Evolutionary conservation across 2,888 invertebrate genomes (phyloP).

Genomic region (Gnatocerus cornutus): DNA sequence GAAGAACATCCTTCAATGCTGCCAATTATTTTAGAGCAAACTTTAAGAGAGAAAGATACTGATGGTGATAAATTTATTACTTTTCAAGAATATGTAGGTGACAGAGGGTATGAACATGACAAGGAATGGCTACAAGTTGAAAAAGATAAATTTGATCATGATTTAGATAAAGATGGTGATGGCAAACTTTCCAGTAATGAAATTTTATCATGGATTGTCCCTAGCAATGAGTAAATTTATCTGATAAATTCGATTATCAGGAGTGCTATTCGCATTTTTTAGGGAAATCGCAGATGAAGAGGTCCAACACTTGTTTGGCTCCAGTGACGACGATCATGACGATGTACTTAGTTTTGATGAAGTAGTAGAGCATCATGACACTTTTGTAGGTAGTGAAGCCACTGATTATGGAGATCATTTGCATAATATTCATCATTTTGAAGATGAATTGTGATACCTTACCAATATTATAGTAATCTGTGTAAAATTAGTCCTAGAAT

Average conservation of each 20-base stretch:
- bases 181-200: constrained; percentile 86
- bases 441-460: constrained; percentile 82
- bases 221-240: constrained; percentile 85
- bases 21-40: constrained; percentile 84
- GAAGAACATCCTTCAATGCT: constrained; percentile 94
- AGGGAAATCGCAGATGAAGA: constrained; percentile 93
- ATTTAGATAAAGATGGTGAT: constrained; percentile 89
- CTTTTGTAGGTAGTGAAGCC: constrained; percentile 94
- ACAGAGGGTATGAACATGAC: constrained; percentile 79
- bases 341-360: constrained; percentile 85
- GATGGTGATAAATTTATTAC: constrained; percentile 89
- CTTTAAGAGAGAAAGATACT: constrained; percentile 88
- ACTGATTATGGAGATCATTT: constrained; percentile 91
- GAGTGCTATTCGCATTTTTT: constrained; percentile 41
- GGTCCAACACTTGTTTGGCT: constrained; percentile 90
- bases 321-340: constrained; percentile 91
- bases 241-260: too few relatives aligned
- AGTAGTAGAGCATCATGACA: constrained; percentile 87
- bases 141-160: constrained; percentile 89
- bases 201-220: constrained; percentile 91
- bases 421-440: constrained; percentile 83
- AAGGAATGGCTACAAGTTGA: constrained; percentile 83
- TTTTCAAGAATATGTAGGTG: constrained; percentile 88
- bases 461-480: constrained; percentile 23
- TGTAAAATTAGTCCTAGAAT: constrained; percentile 37